These are phyloP conservation scores for Alloplasta piceator DNA, from an alignment of 2,888 invertebrate species.

Conservation along the genomic window DNA sequence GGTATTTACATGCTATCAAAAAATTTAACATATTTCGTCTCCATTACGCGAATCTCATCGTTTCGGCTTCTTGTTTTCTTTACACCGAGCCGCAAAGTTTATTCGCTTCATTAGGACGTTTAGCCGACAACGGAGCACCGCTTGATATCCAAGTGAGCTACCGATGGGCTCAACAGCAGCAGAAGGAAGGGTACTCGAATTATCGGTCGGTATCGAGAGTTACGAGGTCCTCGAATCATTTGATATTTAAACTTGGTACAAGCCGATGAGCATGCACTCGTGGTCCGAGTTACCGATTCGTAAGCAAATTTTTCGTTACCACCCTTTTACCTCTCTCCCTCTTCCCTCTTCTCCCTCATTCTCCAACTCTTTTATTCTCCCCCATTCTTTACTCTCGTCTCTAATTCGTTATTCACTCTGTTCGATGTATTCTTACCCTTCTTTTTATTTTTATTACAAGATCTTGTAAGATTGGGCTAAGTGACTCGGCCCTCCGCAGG, in stretches of 20 bases:
- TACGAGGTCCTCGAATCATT: slow-evolving; percentile 60
- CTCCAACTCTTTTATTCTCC: slow-evolving; percentile 28
- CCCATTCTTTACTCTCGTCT: slow-evolving; percentile 13
- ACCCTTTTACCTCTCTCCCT: slow-evolving; percentile 20
- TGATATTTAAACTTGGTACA: slow-evolving; percentile 58
- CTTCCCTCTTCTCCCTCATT: slow-evolving; percentile 36
- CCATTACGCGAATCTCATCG: slow-evolving; percentile 6
- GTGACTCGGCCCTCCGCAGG: slow-evolving; percentile 27
- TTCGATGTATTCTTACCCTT: slow-evolving; percentile 18
- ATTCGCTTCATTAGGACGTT: slow-evolving; percentile 77
- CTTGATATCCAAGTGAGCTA: slow-evolving; percentile 33
- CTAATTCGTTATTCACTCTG: slow-evolving; percentile 35
- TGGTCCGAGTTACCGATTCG: slow-evolving; percentile 31
- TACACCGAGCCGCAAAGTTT: slow-evolving; percentile 66
- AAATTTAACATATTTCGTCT: slow-evolving; percentile 14
- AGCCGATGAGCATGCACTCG: slow-evolving; percentile 47
- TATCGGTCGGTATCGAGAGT: slow-evolving; percentile 63
- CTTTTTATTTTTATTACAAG: slow-evolving; percentile 2
- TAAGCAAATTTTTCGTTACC: slow-evolving; percentile 62
- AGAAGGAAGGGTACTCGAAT: slow-evolving; percentile 47
- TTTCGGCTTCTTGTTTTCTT: slow-evolving; percentile 30
- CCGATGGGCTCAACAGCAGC: slow-evolving; percentile 29
- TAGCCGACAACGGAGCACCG: slow-evolving; percentile 48
- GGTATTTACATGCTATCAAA: slow-evolving; percentile 22
- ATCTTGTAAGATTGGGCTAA: slow-evolving; percentile 33